These are phyloP conservation scores for Neodiprion pinetum DNA, from an alignment of 1,140 invertebrate species.

Conservation along the genomic window DNA sequence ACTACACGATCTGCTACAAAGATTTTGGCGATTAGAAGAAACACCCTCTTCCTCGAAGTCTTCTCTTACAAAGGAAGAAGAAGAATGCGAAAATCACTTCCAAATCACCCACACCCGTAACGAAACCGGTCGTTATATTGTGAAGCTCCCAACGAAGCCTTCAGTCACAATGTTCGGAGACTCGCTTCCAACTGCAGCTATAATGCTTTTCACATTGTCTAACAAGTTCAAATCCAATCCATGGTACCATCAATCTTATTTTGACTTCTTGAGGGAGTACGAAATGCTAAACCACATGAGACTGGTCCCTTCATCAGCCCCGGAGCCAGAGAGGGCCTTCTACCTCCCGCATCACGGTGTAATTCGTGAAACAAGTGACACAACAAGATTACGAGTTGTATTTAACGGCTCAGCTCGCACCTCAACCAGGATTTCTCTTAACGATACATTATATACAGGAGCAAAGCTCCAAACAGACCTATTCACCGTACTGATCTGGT, in stretches of 20 bases:
- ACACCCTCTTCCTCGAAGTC: not conserved
- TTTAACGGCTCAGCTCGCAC: slow-evolving; percentile 50
- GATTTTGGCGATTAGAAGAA: slow-evolving; percentile 22
- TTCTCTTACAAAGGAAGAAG: slow-evolving; percentile 16
- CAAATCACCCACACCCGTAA: not conserved
- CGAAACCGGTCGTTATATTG: slow-evolving; percentile 19
- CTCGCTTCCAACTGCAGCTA: slow-evolving; percentile 22
- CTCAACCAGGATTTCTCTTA: slow-evolving; percentile 41
- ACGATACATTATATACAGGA: slow-evolving; percentile 32
- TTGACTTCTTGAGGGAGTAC: slow-evolving; percentile 36
- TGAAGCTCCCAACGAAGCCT: slow-evolving; percentile 23
- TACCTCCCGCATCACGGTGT: slow-evolving; percentile 49
- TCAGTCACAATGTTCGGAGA: slow-evolving; percentile 25
- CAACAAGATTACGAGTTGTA: slow-evolving; percentile 45
- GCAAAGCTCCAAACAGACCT: slow-evolving; percentile 21
- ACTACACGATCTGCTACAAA: slow-evolving; percentile 4
- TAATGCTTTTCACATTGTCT: slow-evolving; percentile 24
- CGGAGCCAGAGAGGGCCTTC: not conserved
- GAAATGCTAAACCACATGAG: slow-evolving; percentile 32
- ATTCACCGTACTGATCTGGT: slow-evolving; percentile 13
- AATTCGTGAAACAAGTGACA: slow-evolving; percentile 32
- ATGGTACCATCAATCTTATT: slow-evolving; percentile 26
- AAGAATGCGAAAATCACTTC: slow-evolving; percentile 29
- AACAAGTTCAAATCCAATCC: slow-evolving; percentile 25
- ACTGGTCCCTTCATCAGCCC: not conserved